These are phyloP conservation scores for Lycaon pictus DNA, from an alignment of 2,113 vertebrate genomes.

Conservation along the genomic window DNA sequence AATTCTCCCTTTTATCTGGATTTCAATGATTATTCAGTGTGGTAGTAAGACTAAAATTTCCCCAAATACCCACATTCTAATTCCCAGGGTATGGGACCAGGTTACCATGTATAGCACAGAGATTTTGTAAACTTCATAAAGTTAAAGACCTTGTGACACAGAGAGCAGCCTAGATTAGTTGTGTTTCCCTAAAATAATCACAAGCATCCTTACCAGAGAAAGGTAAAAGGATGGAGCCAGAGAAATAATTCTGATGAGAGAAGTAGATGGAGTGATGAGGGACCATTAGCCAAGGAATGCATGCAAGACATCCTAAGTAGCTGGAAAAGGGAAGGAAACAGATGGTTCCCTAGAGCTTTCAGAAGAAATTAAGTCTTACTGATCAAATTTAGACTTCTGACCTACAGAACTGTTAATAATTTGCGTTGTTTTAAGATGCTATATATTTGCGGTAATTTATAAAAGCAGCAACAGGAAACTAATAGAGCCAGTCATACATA, in stretches of 20 bases:
- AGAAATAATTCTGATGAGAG: neutral
- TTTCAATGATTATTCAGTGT: neutral
- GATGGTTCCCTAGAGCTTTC: neutral
- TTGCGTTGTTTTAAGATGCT: neutral
- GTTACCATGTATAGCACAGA: neutral
- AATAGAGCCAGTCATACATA: neutral
- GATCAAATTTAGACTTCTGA: neutral
- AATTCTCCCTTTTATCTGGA: neutral
- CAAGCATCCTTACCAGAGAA: neutral
- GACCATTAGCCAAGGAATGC: neutral
- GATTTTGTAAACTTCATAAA: neutral
- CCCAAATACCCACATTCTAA: neutral
- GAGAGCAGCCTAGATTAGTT: neutral
- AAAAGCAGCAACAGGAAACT: neutral
- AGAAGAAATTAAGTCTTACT: neutral
- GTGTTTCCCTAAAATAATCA: neutral
- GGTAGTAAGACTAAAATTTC: neutral
- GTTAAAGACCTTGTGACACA: neutral
- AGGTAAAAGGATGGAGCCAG: neutral
- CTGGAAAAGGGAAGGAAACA: neutral
- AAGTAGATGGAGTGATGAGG: rapidly evolving
- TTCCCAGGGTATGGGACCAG: neutral
- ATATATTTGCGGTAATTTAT: neutral
- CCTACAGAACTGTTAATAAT: neutral
- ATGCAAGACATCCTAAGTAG: neutral